phyloP scores from a whole-genome alignment of 2,113 vertebrate genomes.

The Aegotheles bennettii region DNA sequence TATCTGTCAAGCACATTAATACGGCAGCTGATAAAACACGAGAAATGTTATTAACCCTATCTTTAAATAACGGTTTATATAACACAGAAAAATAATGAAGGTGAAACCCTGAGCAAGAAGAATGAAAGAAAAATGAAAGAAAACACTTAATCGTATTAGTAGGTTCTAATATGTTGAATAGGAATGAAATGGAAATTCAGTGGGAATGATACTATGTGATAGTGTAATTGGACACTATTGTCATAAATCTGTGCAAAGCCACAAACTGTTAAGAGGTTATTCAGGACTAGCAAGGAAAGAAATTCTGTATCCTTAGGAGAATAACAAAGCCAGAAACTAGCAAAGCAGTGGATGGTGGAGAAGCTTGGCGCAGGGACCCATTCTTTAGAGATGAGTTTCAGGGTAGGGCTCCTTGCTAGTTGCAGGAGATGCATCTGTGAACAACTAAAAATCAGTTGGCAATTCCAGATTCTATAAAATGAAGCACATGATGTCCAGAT shows the following conservation, averaged over 20 bases:
- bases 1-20: not conserved
- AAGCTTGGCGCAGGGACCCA: not conserved
- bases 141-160: not conserved
- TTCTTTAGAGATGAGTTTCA: not conserved
- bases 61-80: not conserved
- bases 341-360: not conserved
- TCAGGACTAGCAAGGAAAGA: not conserved
- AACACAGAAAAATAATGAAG: not conserved
- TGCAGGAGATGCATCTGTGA: not conserved
- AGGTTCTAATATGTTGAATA: not conserved
- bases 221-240: not conserved
- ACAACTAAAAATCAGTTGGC: not conserved
- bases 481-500: not conserved
- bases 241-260: not conserved
- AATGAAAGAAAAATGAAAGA: not conserved
- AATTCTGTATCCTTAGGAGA: not conserved
- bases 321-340: not conserved
- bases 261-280: not conserved
- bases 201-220: not conserved
- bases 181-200: not conserved
- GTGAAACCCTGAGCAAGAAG: not conserved
- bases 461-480: not conserved
- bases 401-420: not conserved
- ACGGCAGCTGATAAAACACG: not conserved
- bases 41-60: not conserved